A percentile compares a stretch with the other conserved stretches of the same genome.
phyloP scores from a whole-genome alignment of 1,140 invertebrate genomes.

The Asbolus verrucosus region DNA sequence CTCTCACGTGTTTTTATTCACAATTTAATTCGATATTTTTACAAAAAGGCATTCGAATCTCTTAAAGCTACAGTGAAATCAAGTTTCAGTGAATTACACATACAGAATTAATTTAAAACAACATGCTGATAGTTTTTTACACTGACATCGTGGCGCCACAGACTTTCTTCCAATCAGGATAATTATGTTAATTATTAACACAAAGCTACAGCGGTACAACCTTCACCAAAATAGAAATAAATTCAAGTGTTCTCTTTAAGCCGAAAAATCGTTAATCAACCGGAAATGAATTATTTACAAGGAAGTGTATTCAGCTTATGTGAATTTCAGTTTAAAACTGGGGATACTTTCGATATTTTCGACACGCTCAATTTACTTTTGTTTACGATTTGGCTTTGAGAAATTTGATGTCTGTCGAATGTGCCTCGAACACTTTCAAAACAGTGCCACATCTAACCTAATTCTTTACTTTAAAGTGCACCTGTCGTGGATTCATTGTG shows the following conservation, averaged over 20 bases:
- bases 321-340: not conserved
- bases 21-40: too few species aligned
- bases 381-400: constrained; percentile 4
- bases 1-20: constrained; percentile 10
- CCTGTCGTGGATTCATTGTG: too few species aligned
- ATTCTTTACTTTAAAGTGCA: too few species aligned
- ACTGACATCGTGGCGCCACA: constrained; percentile 14
- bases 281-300: constrained; percentile 16
- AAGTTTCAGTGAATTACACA: too few species aligned
- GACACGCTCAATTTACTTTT: constrained; percentile 27
- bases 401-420: too few species aligned
- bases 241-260: constrained; percentile 4
- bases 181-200: constrained; percentile 5
- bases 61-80: too few species aligned
- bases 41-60: constrained; percentile 5
- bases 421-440: too few species aligned
- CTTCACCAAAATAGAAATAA: not conserved
- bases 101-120: constrained; percentile 3
- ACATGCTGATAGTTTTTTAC: not conserved
- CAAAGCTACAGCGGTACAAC: not conserved
- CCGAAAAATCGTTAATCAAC: not conserved
- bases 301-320: constrained; percentile 3
- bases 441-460: too few species aligned
- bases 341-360: constrained; percentile 26
- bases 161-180: constrained; percentile 32